Conservation (phyloP, 2,888 invertebrate genomes). For the Holacanthella duospinosa region DNA sequence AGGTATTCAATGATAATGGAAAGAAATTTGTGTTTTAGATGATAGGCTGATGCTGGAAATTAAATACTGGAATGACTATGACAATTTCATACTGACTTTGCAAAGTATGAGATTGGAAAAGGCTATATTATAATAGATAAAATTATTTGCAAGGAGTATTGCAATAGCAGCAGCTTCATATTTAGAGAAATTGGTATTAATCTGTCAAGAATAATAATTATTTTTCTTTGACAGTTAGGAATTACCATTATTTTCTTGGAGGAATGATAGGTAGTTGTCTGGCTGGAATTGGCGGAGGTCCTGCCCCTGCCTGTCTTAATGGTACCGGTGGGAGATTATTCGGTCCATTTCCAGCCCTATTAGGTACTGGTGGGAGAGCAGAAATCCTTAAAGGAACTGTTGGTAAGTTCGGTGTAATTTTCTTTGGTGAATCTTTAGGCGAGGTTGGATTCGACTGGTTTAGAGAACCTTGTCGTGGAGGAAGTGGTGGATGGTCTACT, state of each 20-base stretch:
- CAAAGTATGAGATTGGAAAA: too few relatives aligned
- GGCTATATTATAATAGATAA: too few relatives aligned
- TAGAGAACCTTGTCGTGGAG: conserved; percentile 7
- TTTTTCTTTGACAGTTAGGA: too few relatives aligned
- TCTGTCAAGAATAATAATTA: too few relatives aligned
- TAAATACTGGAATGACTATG: too few relatives aligned
- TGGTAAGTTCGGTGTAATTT: neutral
- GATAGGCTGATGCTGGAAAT: too few relatives aligned
- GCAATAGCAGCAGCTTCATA: too few relatives aligned
- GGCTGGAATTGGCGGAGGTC: conserved; percentile 45
- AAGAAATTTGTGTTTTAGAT: too few relatives aligned
- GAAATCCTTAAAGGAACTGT: neutral
- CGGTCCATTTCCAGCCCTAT: neutral
- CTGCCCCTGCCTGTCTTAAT: conserved; percentile 33
- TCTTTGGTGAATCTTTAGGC: neutral
- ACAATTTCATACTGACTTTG: too few relatives aligned
- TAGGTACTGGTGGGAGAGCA: neutral
- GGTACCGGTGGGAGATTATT: conserved; percentile 33
- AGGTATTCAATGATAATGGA: too few relatives aligned
- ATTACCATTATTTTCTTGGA: conserved; percentile 24
- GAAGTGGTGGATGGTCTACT: neutral
- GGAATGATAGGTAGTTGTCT: conserved; percentile 40
- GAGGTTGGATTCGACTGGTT: conserved; percentile 18
- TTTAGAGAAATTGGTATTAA: too few relatives aligned
- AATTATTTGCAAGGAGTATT: too few relatives aligned